Conservation (phyloP, 1,140 invertebrate genomes). For the Choristoneura fumiferana region DNA sequence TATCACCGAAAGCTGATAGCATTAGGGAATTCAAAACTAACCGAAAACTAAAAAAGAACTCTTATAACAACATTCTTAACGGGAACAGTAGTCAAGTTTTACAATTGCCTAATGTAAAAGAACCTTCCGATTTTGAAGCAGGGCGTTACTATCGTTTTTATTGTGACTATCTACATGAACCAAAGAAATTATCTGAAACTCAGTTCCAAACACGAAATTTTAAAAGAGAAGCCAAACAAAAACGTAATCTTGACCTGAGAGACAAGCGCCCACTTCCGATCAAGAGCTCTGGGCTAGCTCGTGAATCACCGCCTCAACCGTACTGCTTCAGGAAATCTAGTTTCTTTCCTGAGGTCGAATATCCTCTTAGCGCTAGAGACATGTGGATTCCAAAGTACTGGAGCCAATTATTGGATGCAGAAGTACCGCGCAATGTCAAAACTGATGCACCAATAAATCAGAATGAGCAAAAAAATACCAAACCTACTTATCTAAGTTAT, state of each 20-base stretch:
- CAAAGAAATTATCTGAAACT: background rate
- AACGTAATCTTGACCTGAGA: background rate
- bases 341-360: conserved; percentile 57
- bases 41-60: background rate
- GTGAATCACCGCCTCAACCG: conserved; percentile 19
- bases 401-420: conserved; percentile 27
- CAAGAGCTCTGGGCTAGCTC: background rate
- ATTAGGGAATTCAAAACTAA: background rate
- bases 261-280: conserved; percentile 19
- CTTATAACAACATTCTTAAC: background rate
- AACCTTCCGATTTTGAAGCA: conserved; percentile 23
- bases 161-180: background rate
- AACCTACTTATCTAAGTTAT: background rate
- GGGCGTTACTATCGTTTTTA: background rate
- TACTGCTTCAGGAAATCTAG: conserved; percentile 29
- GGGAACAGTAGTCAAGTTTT: conserved; percentile 20
- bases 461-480: too few species aligned
- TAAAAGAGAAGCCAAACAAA: conserved; percentile 1
- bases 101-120: conserved; percentile 45
- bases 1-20: background rate
- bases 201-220: background rate
- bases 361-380: conserved; percentile 45
- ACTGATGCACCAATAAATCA: too few species aligned
- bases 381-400: conserved; percentile 51
- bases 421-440: background rate